Base-by-base conservation (phyloP, 2,797 vertebrate species). In the Apogon hyalosoma region DNA sequence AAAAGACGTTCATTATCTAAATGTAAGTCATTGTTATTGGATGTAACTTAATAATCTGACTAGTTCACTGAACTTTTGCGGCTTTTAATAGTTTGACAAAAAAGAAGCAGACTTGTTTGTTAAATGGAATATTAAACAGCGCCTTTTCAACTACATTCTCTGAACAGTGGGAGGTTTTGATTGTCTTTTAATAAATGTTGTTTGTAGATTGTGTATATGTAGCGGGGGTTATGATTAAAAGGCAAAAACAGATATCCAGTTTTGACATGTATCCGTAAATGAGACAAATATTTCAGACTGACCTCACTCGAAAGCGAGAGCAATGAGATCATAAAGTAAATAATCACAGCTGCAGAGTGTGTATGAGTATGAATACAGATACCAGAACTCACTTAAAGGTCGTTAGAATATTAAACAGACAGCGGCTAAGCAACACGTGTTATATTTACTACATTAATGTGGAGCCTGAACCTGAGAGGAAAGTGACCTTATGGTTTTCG, bases 21-120 rank as follows among this genome's bases (percentile, higher is more conserved):
- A 90, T 86, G 92, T 93, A 93, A 93, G 92, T 93, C 57, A 3
- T 48, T 59, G n/a, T 31, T 79, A 41, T 70, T 75, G 41, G 52
- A 31, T 24, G 3, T 54, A 6, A 49, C n/a, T 52, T 48, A 45
- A 63, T 49, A 39, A 11, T 42, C 6, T 47, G 11, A 52, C 4
- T 28, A 7, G 38, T 21, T 58, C 3, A 42, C 41, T 55, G 21
- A 73, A 53, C 7, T 61, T 75, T 75, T 54, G 24, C 72, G 66
- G 38, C 41, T n/a, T 51, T 46, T 21, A 11, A 51, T 12, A 42
- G 3, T 56, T 57, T 1, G 39, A 6, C 4, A 24, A 19, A 46
- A 41, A 46, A 6, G 48, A 9, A 33, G 28, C 1, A 2, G 46
- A 11, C 58, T 8, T 55, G 64, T 64, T 33, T 33, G 31, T 33